phyloP scores from a whole-genome alignment of 2,113 vertebrate species.

The Lophura nycthemera region DNA sequence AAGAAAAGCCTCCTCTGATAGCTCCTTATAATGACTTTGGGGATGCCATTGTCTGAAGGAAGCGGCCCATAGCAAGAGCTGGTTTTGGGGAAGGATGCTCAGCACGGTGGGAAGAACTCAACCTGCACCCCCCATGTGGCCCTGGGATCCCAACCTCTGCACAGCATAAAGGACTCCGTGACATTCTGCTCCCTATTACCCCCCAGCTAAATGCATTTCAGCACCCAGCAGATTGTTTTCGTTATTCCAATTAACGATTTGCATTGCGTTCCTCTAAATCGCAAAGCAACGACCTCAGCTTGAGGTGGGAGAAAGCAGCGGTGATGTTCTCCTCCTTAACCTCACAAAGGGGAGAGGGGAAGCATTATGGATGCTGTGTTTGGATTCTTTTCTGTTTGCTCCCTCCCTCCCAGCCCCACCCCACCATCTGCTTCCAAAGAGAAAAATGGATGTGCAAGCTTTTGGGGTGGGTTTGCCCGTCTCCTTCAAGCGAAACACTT shows the following conservation, averaged over 20 bases:
- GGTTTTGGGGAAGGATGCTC: background rate
- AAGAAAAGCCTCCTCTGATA: too few relatives aligned
- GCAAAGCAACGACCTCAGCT: background rate
- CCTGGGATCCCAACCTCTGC: background rate
- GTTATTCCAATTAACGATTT: slow-evolving; percentile 52
- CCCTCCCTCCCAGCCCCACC: background rate
- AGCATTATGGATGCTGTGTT: background rate
- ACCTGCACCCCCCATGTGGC: background rate
- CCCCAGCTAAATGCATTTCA: slow-evolving; percentile 43
- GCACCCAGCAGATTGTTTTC: background rate
- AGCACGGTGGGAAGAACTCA: background rate
- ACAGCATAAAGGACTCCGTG: background rate
- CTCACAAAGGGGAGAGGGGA: background rate
- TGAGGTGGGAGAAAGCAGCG: background rate
- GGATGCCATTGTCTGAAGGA: rapidly evolving
- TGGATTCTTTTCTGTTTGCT: background rate
- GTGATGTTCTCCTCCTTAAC: background rate
- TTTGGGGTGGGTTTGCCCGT: background rate
- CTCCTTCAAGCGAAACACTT: background rate
- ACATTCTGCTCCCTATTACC: background rate
- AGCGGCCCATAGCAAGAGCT: rapidly evolving
- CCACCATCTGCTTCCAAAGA: slow-evolving; percentile 26
- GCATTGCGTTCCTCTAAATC: slow-evolving; percentile 2
- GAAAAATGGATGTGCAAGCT: slow-evolving; percentile 6
- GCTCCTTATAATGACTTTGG: background rate